phyloP scores from a whole-genome alignment of 2,888 invertebrate species.

The Pinctada fucata region DNA sequence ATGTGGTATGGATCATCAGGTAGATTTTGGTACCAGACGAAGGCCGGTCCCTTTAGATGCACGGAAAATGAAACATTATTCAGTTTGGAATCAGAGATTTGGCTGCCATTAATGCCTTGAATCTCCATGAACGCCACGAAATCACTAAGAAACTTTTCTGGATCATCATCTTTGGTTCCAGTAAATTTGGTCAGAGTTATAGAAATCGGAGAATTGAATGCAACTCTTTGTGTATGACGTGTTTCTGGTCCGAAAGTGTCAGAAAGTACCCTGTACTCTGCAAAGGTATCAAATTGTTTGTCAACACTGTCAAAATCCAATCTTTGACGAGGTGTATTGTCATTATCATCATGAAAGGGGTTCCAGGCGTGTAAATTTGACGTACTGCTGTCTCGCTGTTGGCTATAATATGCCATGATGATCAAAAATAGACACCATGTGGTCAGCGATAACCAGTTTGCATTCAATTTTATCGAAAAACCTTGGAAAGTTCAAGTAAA shows the following conservation, averaged over 20 bases:
- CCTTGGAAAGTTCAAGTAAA: too few species aligned
- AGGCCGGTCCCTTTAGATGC: background rate
- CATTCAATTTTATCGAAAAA: too few species aligned
- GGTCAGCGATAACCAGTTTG: too few species aligned
- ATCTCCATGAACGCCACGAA: background rate
- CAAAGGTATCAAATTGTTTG: too few species aligned
- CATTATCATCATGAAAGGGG: too few species aligned
- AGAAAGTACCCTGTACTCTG: background rate
- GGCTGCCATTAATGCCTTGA: background rate
- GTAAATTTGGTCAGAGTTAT: background rate
- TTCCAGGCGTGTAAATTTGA: too few species aligned
- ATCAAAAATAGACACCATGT: too few species aligned
- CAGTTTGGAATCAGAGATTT: background rate
- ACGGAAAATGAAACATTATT: slow-evolving; percentile 9
- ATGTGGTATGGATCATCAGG: background rate
- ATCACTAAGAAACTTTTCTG: slow-evolving; percentile 1
- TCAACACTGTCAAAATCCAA: too few species aligned
- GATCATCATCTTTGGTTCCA: slow-evolving; percentile 3
- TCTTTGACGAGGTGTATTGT: too few species aligned
- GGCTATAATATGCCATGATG: too few species aligned
- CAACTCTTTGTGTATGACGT: background rate
- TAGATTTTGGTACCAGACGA: slow-evolving; percentile 3
- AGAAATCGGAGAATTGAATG: background rate
- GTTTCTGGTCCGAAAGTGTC: background rate
- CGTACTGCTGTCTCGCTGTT: too few species aligned